phyloP scores from a whole-genome alignment of 2,113 vertebrate species.

The Mystacornis crossleyi region DNA sequence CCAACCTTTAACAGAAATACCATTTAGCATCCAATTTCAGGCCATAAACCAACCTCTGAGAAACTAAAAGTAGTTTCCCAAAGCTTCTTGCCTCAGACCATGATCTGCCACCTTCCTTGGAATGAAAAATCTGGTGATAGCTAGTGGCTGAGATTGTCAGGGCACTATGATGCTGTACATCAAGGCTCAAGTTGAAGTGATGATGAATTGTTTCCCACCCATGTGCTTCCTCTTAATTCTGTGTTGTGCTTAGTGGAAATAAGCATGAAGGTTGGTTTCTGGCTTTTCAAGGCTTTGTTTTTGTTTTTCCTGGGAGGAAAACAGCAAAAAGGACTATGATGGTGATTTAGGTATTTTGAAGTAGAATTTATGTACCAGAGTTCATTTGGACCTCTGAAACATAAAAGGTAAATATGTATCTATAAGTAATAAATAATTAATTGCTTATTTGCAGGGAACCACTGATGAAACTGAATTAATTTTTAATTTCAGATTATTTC shows the following conservation, averaged over 20 bases:
- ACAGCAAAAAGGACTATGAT: background rate
- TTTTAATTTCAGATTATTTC: conserved; percentile 27
- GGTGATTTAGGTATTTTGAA: background rate
- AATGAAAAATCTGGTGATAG: background rate
- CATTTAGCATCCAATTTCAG: background rate
- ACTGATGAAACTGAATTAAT: background rate
- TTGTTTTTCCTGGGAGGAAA: background rate
- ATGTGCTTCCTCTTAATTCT: background rate
- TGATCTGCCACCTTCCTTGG: background rate
- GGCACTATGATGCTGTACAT: background rate
- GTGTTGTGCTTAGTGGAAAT: background rate
- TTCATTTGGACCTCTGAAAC: background rate
- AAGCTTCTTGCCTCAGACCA: background rate
- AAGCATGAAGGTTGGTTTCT: rapidly evolving
- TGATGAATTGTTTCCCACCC: background rate
- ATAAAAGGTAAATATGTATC: background rate
- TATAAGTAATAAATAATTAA: conserved; percentile 6
- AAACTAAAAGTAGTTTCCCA: background rate
- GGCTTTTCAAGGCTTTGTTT: background rate
- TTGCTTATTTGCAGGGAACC: background rate
- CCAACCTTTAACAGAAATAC: background rate
- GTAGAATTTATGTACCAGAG: background rate
- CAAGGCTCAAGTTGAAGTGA: background rate
- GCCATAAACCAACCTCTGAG: background rate
- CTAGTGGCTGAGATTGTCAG: background rate